Evolutionary conservation across 2,113 vertebrate species (phyloP), one percentile per base, ranked within the genome.

Genomic region (Rhineura floridana): DNA sequence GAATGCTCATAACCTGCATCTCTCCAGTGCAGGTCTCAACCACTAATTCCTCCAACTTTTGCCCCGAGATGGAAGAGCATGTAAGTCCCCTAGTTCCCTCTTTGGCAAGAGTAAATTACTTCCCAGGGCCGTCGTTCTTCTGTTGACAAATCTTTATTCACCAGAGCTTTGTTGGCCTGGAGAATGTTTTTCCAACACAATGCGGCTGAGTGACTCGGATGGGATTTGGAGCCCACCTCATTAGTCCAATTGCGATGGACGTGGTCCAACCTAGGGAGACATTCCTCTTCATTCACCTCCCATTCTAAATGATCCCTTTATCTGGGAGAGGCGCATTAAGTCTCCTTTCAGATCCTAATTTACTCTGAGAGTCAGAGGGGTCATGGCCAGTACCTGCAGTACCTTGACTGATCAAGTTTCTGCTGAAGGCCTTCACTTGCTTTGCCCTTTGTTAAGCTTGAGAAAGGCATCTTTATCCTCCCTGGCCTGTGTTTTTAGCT

Each of bases 391-490:
- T 0, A 0, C n/a, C 84, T 48, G 83, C 88, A 92, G 84, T n/a
- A n/a, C 17, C 21, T 69, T 81, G 84, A n/a, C 65, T 42, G 90
- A 93, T 94, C 91, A 48, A 9, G 86, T 95, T 94, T 95, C 62
- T 72, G 67, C 77, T 0, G 12, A 87, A 84, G 89, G 77, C 82
- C 88, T 67, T 63, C 70, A 5, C 59, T 76, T 65, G 65, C 80
- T 0, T 2, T 13, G 42, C 88, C 94, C 90, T 93, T 95, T 90
- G 89, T 93, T 50, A 1, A 3, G 52, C 84, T 82, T 90, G 19
- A 91, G 81, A 89, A 93, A 87, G 84, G 48, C 42, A 86, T 83
- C 87, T 85, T 92, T 92, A 87, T 91, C 73, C 75, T 72, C 63
- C 88, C 90, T 33, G 81, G 84, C 92, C 79, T 86, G 44, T 44